phyloP scores from a whole-genome alignment of 1,140 invertebrate species.

The Agrypnia vestita region DNA sequence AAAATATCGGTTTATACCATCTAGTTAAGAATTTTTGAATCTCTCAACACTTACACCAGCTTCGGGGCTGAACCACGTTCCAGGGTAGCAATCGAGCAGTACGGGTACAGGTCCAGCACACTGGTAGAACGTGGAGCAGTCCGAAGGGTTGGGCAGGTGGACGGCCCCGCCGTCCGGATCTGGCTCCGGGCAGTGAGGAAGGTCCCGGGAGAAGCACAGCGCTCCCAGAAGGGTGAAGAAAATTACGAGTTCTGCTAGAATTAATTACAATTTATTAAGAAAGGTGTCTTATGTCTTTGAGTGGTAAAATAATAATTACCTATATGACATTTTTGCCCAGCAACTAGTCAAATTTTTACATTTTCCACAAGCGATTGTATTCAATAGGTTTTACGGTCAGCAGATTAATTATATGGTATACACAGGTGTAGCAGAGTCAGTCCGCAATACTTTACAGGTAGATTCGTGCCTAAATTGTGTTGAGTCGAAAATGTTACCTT shows the following conservation, averaged over 20 bases:
- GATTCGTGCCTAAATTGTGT: too few species aligned
- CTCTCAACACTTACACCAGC: neutral
- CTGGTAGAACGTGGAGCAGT: slow-evolving; percentile 67
- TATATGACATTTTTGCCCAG: too few species aligned
- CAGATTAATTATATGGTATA: too few species aligned
- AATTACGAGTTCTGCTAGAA: neutral
- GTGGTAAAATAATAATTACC: too few species aligned
- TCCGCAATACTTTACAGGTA: too few species aligned
- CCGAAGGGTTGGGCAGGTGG: slow-evolving; percentile 65
- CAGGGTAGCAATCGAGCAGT: slow-evolving; percentile 66
- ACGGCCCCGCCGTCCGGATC: slow-evolving; percentile 65
- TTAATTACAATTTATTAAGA: too few species aligned
- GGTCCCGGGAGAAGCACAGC: slow-evolving; percentile 65
- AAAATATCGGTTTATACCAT: neutral
- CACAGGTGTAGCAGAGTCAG: too few species aligned
- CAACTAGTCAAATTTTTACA: too few species aligned
- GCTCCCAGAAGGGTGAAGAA: slow-evolving; percentile 30
- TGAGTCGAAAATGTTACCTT: too few species aligned
- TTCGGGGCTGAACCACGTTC: slow-evolving; percentile 51
- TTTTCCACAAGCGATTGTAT: too few species aligned
- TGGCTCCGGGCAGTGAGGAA: slow-evolving; percentile 34
- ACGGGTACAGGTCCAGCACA: slow-evolving; percentile 66
- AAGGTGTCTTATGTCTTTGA: too few species aligned
- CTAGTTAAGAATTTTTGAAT: neutral
- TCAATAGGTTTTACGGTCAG: too few species aligned